These are phyloP conservation scores for Phylloscopus trochilus DNA, from an alignment of 2,113 vertebrate species.

Conservation along the genomic window DNA sequence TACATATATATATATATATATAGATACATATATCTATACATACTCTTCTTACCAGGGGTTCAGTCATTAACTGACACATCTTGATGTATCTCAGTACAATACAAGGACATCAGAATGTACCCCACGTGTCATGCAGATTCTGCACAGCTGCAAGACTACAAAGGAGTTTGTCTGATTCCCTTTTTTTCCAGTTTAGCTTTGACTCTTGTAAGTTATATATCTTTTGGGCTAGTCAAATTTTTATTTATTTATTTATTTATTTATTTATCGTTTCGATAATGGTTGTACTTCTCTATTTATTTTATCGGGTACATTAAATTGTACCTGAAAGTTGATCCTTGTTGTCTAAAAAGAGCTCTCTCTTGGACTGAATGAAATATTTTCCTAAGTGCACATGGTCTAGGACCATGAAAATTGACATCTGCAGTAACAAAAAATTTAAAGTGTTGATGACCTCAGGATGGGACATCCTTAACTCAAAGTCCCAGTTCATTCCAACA, in stretches of 20 bases:
- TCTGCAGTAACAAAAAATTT: not conserved
- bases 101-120: not conserved
- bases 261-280: not conserved
- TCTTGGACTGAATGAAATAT: not conserved
- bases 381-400: not conserved
- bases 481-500: not conserved
- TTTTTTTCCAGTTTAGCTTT: not conserved
- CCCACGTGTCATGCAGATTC: not conserved
- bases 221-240: not conserved
- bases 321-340: not conserved
- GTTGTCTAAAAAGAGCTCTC: not conserved
- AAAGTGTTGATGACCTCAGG: not conserved
- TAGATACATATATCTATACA: not conserved
- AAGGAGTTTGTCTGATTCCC: not conserved
- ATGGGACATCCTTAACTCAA: accelerated
- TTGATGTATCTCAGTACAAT: not conserved
- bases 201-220: not conserved
- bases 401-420: not conserved
- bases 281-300: not conserved
- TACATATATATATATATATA: not conserved
- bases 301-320: not conserved
- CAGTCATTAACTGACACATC: not conserved
- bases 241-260: not conserved
- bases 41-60: not conserved
- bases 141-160: not conserved